Evolutionary conservation across 1,140 invertebrate species (phyloP), one percentile per base, ranked within the genome.

Genomic region (Asbolus verrucosus): DNA sequence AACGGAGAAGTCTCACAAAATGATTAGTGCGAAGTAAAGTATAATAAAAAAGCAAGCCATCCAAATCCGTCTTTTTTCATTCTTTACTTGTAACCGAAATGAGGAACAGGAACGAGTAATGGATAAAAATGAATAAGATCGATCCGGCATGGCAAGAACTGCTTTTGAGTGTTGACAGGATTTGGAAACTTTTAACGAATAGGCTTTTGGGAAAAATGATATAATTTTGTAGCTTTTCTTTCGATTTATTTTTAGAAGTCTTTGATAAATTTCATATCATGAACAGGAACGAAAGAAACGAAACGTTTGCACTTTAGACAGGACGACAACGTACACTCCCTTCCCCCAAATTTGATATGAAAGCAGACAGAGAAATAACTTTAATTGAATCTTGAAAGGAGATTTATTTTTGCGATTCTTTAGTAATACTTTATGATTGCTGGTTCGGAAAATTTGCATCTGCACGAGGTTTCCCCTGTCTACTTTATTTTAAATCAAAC

Each of bases 361-460:
- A 46, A 54, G 39, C 39, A 61, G 33, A 5, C 69, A 43, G 60
- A 54, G 65, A 72, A 61, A 27, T 71, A 73, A 74, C 74, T 77
- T 77, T 77, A 77, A 77, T 77, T 77, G 75, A 74, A 77, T 77
- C 68, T 71, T 69, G 59, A 70, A 69, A 65, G 39, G 72, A 68
- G 75, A 75, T 77, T 77, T 75, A 74, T 75, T 70, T 76, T 74
- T 70, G 65, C 67, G 73, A 73, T 72, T 75, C 73, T 69, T 73
- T 73, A 60, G 65, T 77, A 77, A 77, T 77, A 77, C 75, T 77
- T 74, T 75, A 73, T 75, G 75, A 77, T 73, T 75, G 74, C 75
- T 75, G 74, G 74, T 67, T 50, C 27, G 75, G 70, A 77, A 77
- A 72, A 77, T 77, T 75, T 77, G 59, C 75, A 77, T 75, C 54